Evolutionary conservation across 2,888 invertebrate genomes (phyloP), one percentile per base, ranked within the genome.

Genomic region (Operophtera brumata): DNA sequence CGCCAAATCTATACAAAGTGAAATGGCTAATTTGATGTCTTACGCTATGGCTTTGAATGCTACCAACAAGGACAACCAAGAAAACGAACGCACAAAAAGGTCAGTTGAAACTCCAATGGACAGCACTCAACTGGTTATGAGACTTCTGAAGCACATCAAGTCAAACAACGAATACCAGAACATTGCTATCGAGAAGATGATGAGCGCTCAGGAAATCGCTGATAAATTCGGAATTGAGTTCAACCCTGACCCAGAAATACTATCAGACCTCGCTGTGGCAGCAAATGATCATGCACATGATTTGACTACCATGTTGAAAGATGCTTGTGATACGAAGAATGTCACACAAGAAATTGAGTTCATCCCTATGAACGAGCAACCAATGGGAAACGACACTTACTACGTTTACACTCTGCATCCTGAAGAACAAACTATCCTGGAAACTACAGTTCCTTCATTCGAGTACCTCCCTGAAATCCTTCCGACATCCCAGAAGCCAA

Each of bases 101-200:
- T 87, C 88, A 5, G 36, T 62, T 0, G 88, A 87, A 62, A 71
- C 80, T 12, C 86, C 90, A 1, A 77, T 86, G 75, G 89, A 83
- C 28, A 86, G 85, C 63, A 77, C 84, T 1, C 71, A 83, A 28
- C 51, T 87, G 9, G 78, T 90, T 0, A 82, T 80, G 72, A 77
- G 84, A 64, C 58, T 90, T 14, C 65, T 90, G 1, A 84, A 82
- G 50, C 89, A 90, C 54, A 89, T 90, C 1, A 89, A 88, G 60
- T 75, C 76, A 0, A 86, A 80, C 56, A 90, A 89, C 45, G 89
- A 90, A 64, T 82, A 81, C 54, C 90, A 90, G 50, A 89, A 88
- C 54, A 80, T 87, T n/a, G 88, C 88, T 1, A 88, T 90, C 11
- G 90, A 89, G 10, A 89, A 90, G 65, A 86, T 90, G 86, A 88